Conservation (phyloP, 2,888 invertebrate genomes). For the Caenorhabditis sinica region DNA sequence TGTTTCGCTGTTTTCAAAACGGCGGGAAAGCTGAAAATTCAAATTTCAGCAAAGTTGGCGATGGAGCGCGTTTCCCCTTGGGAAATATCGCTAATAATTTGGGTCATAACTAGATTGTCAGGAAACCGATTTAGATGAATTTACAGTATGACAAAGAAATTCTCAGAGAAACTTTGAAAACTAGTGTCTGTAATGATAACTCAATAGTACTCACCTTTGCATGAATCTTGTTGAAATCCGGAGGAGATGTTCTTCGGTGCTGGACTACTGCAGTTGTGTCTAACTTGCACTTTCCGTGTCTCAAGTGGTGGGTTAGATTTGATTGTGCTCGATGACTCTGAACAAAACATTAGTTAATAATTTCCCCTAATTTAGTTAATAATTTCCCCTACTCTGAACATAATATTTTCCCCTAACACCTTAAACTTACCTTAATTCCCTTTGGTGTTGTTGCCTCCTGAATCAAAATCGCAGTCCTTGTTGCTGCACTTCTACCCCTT, state of each 20-base stretch:
- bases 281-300: conserved; percentile 53
- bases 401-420: too few relatives aligned
- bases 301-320: conserved; percentile 38
- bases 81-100: too few relatives aligned
- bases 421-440: conserved; percentile 50
- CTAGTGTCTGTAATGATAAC: too few relatives aligned
- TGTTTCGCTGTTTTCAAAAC: too few relatives aligned
- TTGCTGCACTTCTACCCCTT: conserved; percentile 45
- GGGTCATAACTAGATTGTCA: too few relatives aligned
- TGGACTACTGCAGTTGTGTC: conserved; percentile 13
- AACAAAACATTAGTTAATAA: background rate
- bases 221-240: conserved; percentile 63
- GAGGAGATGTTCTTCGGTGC: conserved; percentile 50
- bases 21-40: too few relatives aligned
- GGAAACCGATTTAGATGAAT: too few relatives aligned
- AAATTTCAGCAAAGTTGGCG: too few relatives aligned
- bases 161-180: too few relatives aligned
- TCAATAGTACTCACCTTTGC: conserved; percentile 37
- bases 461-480: conserved; percentile 45
- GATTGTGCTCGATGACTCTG: conserved; percentile 54
- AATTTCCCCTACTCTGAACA: too few relatives aligned
- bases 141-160: too few relatives aligned
- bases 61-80: too few relatives aligned
- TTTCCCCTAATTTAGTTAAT: background rate
- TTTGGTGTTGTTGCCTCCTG: conserved; percentile 64